Conservation (phyloP, 2,888 invertebrate genomes). For the Caenorhabditis sulstoni region DNA sequence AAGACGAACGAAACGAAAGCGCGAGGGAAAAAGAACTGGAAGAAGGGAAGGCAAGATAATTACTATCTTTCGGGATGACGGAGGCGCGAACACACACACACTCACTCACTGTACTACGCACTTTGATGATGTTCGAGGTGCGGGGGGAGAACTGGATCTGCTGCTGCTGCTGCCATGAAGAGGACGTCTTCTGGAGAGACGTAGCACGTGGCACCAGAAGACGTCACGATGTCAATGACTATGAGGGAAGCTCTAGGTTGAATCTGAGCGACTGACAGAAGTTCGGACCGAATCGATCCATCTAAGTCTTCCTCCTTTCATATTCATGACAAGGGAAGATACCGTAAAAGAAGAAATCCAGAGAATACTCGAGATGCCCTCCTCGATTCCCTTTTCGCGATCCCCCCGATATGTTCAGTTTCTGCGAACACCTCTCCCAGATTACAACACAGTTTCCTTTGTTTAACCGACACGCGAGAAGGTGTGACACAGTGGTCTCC, state of each 20-base stretch:
- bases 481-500: slow-evolving; percentile 26
- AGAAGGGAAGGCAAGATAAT: slow-evolving; percentile 29
- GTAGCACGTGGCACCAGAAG: slow-evolving; percentile 16
- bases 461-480: background rate
- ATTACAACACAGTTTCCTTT: too few species aligned
- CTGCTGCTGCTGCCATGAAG: background rate
- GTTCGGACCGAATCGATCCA: too few species aligned
- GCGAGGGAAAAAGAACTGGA: slow-evolving; percentile 10
- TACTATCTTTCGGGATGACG: slow-evolving; percentile 43
- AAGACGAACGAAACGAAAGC: background rate
- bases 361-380: too few species aligned
- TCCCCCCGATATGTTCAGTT: too few species aligned
- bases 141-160: slow-evolving; percentile 8
- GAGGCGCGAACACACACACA: slow-evolving; percentile 16
- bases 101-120: slow-evolving; percentile 41
- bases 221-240: background rate
- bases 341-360: too few species aligned
- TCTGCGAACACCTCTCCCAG: too few species aligned
- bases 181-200: slow-evolving; percentile 14
- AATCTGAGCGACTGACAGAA: too few species aligned
- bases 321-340: too few species aligned
- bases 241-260: too few species aligned
- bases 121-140: slow-evolving; percentile 35
- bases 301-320: too few species aligned
- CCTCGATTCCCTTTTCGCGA: too few species aligned